A percentile compares a stretch with the other conserved stretches of the same genome.
phyloP scores from a whole-genome alignment of 2,888 invertebrate genomes.

The Thymelicus lineola region DNA sequence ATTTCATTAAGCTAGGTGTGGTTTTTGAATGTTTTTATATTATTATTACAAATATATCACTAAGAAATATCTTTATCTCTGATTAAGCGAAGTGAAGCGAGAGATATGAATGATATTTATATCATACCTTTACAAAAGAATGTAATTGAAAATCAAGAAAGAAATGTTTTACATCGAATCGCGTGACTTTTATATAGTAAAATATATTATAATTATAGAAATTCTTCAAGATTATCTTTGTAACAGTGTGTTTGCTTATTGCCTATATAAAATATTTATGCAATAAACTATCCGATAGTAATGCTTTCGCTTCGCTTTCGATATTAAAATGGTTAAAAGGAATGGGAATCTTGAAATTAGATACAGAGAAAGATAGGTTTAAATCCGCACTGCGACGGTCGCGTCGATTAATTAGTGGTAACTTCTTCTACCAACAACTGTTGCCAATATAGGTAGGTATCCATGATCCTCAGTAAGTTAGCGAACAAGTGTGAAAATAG shows the following conservation, averaged over 20 bases:
- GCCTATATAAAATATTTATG: not conserved
- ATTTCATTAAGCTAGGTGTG: not conserved
- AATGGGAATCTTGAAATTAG: not conserved
- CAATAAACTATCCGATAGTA: not conserved
- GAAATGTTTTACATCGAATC: too few relatives aligned
- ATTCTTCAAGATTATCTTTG: not conserved
- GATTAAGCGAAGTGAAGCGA: not conserved
- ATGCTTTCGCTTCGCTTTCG: not conserved
- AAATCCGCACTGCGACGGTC: too few relatives aligned
- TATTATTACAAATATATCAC: not conserved
- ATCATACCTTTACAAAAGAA: not conserved
- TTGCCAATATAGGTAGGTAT: too few relatives aligned
- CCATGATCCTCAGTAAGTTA: too few relatives aligned
- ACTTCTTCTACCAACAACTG: too few relatives aligned
- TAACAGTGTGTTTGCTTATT: not conserved
- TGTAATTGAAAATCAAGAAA: too few relatives aligned
- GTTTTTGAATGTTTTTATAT: not conserved
- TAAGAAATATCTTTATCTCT: not conserved
- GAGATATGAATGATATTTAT: slow-evolving; percentile 1
- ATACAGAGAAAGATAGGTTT: not conserved
- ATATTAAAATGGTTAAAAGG: not conserved
- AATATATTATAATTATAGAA: not conserved
- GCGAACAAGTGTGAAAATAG: too few relatives aligned
- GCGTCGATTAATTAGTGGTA: too few relatives aligned
- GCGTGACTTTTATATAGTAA: too few relatives aligned